Conservation (phyloP, 1,140 invertebrate genomes). For the Aleiodes sp. region DNA sequence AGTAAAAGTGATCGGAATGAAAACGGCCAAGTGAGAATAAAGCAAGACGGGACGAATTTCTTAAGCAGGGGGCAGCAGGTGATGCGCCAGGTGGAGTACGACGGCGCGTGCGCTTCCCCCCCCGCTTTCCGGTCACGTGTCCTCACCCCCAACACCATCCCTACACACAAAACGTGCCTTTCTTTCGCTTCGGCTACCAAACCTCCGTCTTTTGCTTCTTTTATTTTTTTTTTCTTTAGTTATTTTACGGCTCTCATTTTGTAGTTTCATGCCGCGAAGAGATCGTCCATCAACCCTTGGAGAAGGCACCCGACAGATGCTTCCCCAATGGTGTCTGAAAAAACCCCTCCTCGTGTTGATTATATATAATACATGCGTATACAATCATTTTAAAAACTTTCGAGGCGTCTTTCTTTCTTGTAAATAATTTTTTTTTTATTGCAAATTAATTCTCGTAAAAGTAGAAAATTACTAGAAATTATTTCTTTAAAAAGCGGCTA, state of each 20-base stretch:
- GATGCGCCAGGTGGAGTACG: conserved; percentile 65
- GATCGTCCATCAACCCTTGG: conserved; percentile 27
- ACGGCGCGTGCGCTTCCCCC: conserved; percentile 63
- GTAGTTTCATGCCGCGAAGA: conserved; percentile 36
- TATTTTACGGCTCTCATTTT: conserved; percentile 32
- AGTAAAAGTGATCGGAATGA: neutral
- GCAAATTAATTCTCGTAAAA: no score
- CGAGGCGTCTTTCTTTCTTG: conserved; percentile 35
- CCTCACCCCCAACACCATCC: conserved; percentile 41
- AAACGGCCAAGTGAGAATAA: conserved; percentile 10
- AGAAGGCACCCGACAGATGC: conserved; percentile 31
- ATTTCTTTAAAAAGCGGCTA: neutral
- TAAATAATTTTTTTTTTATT: neutral
- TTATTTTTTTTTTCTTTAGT: conserved; percentile 24
- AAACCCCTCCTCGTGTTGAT: conserved; percentile 31
- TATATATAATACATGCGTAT: conserved; percentile 9
- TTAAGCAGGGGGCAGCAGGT: conserved; percentile 64
- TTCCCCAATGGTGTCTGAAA: conserved; percentile 19
- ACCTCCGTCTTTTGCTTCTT: conserved; percentile 38
- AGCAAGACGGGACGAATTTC: conserved; percentile 25
- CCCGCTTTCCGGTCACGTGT: conserved; percentile 63
- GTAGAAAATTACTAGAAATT: no score
- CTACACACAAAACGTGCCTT: conserved; percentile 27
- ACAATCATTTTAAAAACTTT: conserved; percentile 28
- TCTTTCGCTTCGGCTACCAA: conserved; percentile 34